Conservation (phyloP, 2,888 invertebrate genomes). For the Drosophila planitibia region DNA sequence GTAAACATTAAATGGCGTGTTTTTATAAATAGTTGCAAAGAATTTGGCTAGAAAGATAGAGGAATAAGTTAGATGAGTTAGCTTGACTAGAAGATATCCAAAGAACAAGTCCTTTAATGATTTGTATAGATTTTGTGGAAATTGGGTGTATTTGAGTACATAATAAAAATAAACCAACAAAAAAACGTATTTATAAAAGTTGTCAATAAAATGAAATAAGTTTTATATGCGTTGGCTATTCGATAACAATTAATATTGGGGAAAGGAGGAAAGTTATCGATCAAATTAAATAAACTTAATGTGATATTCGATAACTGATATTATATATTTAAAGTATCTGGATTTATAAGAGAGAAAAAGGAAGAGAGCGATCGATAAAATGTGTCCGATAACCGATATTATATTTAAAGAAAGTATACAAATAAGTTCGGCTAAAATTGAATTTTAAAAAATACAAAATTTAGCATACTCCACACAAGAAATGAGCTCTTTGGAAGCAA, state of each 20-base stretch:
- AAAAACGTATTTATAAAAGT: neutral
- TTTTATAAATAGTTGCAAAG: neutral
- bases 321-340: neutral
- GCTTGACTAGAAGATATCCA: neutral
- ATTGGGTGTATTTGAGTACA: neutral
- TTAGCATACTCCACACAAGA: neutral
- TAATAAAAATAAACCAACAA: no score
- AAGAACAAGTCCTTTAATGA: neutral
- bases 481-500: neutral
- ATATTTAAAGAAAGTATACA: neutral
- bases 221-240: neutral
- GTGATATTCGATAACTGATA: no score
- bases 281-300: no score
- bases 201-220: neutral
- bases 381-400: neutral
- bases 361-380: neutral
- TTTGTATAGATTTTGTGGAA: neutral
- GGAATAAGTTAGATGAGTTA: neutral
- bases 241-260: neutral
- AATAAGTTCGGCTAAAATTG: neutral
- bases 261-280: no score
- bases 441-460: neutral
- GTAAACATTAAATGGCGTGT: neutral
- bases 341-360: neutral
- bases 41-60: neutral